A percentile compares a stretch with the other conserved stretches of the same genome.
These are phyloP conservation scores for Gryllus bimaculatus DNA, from an alignment of 1,140 invertebrate species.

Conservation along the genomic window DNA sequence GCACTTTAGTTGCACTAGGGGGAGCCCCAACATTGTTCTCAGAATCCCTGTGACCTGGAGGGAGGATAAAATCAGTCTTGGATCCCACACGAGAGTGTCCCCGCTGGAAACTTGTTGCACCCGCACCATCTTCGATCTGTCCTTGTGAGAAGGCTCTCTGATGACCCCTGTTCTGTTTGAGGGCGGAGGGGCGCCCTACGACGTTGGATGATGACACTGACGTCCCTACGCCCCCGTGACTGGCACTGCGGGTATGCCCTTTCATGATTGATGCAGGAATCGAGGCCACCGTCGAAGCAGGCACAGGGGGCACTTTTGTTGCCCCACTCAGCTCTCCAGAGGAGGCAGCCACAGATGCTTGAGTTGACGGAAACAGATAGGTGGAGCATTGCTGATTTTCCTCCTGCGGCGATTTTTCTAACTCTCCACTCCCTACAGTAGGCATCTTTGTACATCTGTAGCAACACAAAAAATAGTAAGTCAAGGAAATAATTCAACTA, in stretches of 20 bases:
- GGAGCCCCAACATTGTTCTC: constrained; percentile 33
- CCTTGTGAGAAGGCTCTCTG: constrained; percentile 79
- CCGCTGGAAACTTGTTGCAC: constrained; percentile 34
- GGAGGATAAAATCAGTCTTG: constrained; percentile 78
- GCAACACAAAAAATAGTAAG: not conserved
- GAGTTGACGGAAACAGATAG: constrained; percentile 14
- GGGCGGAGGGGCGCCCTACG: constrained; percentile 44
- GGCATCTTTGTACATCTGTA: constrained; percentile 15
- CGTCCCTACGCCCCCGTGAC: constrained; percentile 60
- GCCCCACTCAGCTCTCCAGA: constrained; percentile 7
- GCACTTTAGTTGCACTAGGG: constrained; percentile 33
- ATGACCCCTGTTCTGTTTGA: constrained; percentile 63
- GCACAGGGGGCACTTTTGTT: not conserved
- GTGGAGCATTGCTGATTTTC: constrained; percentile 17
- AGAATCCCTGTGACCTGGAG: constrained; percentile 52
- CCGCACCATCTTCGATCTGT: constrained; percentile 55
- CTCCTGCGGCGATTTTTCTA: constrained; percentile 9
- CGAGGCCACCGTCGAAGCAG: not conserved
- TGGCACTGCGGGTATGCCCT: constrained; percentile 65
- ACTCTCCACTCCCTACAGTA: constrained; percentile 16
- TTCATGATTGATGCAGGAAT: constrained; percentile 13
- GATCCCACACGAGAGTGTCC: constrained; percentile 72
- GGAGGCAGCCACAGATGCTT: not conserved
- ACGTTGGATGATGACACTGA: constrained; percentile 32
- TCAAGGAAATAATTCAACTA: not conserved